These are phyloP conservation scores for Torymus aiolomorphi DNA, from an alignment of 2,888 invertebrate genomes.

Conservation along the genomic window DNA sequence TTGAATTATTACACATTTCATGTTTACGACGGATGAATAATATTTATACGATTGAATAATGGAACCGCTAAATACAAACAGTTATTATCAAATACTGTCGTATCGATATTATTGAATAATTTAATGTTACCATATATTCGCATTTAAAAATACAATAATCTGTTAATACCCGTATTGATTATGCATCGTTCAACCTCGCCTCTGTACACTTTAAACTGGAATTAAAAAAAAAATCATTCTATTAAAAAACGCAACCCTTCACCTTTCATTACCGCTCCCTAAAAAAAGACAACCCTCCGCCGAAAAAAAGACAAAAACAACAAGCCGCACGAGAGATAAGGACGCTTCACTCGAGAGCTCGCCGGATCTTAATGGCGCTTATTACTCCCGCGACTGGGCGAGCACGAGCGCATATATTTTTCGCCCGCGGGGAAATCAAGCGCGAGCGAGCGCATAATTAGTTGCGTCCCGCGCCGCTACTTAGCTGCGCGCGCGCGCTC, in stretches of 20 bases:
- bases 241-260: too few relatives aligned
- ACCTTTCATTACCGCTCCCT: too few relatives aligned
- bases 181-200: too few relatives aligned
- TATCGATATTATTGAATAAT: constrained; percentile 39
- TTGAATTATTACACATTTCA: too few relatives aligned
- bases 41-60: too few relatives aligned
- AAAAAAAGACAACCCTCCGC: too few relatives aligned
- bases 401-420: constrained; percentile 69
- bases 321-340: constrained; percentile 42
- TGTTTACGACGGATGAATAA: too few relatives aligned
- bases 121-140: too few relatives aligned
- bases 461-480: constrained; percentile 70
- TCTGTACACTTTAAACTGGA: too few relatives aligned
- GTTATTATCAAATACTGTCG: not conserved
- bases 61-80: not conserved
- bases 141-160: too few relatives aligned
- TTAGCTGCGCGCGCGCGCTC: constrained; percentile 61
- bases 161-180: too few relatives aligned
- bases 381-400: constrained; percentile 72
- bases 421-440: constrained; percentile 75
- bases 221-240: too few relatives aligned
- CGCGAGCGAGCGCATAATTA: constrained; percentile 73
- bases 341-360: constrained; percentile 30
- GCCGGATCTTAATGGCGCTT: constrained; percentile 73
- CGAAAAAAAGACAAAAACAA: constrained; percentile 52